These are phyloP conservation scores for Chrysina gloriosa DNA, from an alignment of 2,888 invertebrate genomes.

Conservation along the genomic window DNA sequence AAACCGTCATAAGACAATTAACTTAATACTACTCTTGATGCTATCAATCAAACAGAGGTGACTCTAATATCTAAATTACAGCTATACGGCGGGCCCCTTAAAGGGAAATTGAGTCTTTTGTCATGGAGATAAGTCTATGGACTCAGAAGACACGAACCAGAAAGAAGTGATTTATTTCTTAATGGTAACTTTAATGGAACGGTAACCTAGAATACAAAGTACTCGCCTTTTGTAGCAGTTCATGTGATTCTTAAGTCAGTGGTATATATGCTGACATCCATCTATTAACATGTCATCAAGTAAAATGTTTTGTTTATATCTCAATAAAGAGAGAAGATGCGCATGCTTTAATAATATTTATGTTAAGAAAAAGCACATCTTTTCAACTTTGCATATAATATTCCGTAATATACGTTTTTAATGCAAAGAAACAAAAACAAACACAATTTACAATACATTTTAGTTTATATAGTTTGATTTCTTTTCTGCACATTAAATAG, in stretches of 20 bases:
- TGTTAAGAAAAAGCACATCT: too few relatives aligned
- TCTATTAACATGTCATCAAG: too few relatives aligned
- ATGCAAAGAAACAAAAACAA: too few relatives aligned
- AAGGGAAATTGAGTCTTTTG: slow-evolving; percentile 25
- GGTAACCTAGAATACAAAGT: neutral
- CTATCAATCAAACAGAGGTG: slow-evolving; percentile 34
- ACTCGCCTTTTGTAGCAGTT: neutral
- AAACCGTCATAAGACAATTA: slow-evolving; percentile 32
- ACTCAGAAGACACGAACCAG: slow-evolving; percentile 14
- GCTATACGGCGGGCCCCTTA: neutral
- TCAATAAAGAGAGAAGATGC: too few relatives aligned
- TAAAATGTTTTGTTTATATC: too few relatives aligned
- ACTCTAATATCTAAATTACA: slow-evolving; percentile 36
- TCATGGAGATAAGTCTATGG: slow-evolving; percentile 21
- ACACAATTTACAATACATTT: too few relatives aligned
- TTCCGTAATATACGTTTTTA: too few relatives aligned
- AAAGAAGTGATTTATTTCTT: slow-evolving; percentile 27
- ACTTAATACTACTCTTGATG: slow-evolving; percentile 16
- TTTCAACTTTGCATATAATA: too few relatives aligned
- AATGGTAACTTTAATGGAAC: slow-evolving; percentile 8
- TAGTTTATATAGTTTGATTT: too few relatives aligned
- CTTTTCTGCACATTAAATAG: too few relatives aligned
- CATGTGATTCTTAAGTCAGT: neutral
- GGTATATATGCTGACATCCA: too few relatives aligned
- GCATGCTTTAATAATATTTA: too few relatives aligned